Percentiles rank a stretch among this genome's conserved stretches.
phyloP scores from a whole-genome alignment of 2,888 invertebrate genomes.

The Cheilosia grossa region DNA sequence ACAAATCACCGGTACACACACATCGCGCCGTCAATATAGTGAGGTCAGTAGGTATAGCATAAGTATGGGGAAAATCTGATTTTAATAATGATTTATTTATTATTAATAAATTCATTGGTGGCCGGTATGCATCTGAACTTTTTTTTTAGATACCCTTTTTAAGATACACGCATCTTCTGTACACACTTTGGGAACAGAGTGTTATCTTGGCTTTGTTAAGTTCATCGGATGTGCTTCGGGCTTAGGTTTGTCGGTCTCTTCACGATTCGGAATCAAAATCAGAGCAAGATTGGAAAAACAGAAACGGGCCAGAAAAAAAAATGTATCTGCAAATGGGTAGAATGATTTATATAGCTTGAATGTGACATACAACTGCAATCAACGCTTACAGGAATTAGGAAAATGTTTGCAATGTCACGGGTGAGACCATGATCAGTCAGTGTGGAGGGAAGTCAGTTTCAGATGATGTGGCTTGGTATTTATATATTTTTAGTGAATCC shows the following conservation, averaged over 20 bases:
- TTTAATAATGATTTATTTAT: slow-evolving; percentile 83
- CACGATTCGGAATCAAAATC: slow-evolving; percentile 4
- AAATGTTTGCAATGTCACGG: not conserved
- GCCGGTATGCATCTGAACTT: slow-evolving; percentile 73
- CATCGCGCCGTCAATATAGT: slow-evolving; percentile 16
- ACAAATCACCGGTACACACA: slow-evolving; percentile 78
- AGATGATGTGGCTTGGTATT: no score
- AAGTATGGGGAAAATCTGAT: slow-evolving; percentile 78
- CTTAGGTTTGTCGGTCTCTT: not conserved
- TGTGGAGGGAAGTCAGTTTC: no score
- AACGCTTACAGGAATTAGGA: slow-evolving; percentile 31
- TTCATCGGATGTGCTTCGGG: slow-evolving; percentile 1
- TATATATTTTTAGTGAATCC: no score
- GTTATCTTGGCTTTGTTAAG: slow-evolving; percentile 28
- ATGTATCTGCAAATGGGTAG: slow-evolving; percentile 29
- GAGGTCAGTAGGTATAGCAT: not conserved
- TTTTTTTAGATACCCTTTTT: slow-evolving; percentile 10
- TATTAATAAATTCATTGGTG: slow-evolving; percentile 82
- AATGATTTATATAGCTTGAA: slow-evolving; percentile 50
- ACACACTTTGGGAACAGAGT: slow-evolving; percentile 44
- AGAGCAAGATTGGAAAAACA: slow-evolving; percentile 40
- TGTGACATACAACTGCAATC: slow-evolving; percentile 42
- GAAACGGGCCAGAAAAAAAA: not conserved
- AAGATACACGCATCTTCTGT: slow-evolving; percentile 57
- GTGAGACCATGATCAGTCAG: not conserved